Base-by-base conservation (phyloP, 2,113 vertebrate species). In the Bungarus multicinctus region DNA sequence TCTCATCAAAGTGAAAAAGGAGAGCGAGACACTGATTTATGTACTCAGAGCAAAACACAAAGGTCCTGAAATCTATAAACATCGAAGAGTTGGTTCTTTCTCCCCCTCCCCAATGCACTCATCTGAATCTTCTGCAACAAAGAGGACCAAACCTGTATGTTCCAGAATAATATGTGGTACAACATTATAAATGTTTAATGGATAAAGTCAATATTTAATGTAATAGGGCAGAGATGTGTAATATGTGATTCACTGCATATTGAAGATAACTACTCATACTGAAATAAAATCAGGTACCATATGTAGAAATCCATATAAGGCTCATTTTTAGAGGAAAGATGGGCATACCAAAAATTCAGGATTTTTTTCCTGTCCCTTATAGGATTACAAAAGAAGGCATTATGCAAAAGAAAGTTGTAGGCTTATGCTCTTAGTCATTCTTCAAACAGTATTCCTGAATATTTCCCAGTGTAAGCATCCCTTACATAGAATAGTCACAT, bases 1-100 rank as follows among this genome's bases (percentile, higher is more conserved):
- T 27, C 30, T 86, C 92, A 90, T 52, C 88, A 90, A 60, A 93
- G 54, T 86, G 53, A 90, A 52, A 52, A 60, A 90, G 74, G 89
- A 90, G 86, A 89, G 54, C 52, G 7, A 90, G 87, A 89, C n/a
- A 52, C 22, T 53, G 74, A 86, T 86, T 90, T 90, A 93, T 93
- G 45, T 53, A 87, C n/a, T 87, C 88, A 86, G 30, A 90, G 23
- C 34, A 58, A 90, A 92, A 50, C 34, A 85, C 43, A 22, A 30
- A 60, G 7, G 52, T 85, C 20, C 22, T 87, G 54, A 60, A 74
- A 93, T 86, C 39, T 60, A 57, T 47, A 85, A 85, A 89, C 64
- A 92, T 20, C 55, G 34, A 55, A 34, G 27, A 27, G 25, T 85
- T 85, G 39, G 3, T n/a, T 88, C 9, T n/a, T 23, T 12, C 1